Percentiles rank a stretch among this genome's conserved stretches.
Evolutionary conservation across 2,113 vertebrate species (phyloP).

Genomic region (Syngnathus scovelli): DNA sequence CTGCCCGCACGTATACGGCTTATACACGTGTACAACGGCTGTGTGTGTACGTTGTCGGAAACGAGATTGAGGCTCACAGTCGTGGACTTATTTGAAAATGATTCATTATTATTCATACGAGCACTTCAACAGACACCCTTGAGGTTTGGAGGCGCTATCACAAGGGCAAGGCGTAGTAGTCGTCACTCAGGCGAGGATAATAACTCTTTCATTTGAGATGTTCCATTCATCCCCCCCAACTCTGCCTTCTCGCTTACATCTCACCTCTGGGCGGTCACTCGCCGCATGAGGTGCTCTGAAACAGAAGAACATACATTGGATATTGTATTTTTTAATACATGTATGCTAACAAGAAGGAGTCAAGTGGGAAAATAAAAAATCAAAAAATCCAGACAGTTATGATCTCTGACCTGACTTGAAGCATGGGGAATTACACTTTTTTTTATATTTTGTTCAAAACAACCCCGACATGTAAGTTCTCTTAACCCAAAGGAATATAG

Average conservation of each 20-base stretch:
- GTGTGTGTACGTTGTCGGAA: neutral
- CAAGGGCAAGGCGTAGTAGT: neutral
- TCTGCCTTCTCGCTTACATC: neutral
- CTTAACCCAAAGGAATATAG: neutral
- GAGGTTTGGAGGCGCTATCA: neutral
- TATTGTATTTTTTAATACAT: neutral
- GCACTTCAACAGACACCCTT: neutral
- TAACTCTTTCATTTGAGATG: neutral
- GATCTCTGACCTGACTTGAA: neutral
- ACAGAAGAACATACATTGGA: neutral
- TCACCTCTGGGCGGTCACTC: conserved; percentile 1
- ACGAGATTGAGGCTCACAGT: neutral
- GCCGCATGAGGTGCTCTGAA: neutral
- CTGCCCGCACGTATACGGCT: neutral
- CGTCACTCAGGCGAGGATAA: neutral
- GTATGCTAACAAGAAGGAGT: conserved; percentile 5
- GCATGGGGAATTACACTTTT: neutral
- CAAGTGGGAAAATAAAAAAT: neutral
- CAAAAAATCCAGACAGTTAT: neutral
- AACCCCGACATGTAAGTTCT: conserved; percentile 3
- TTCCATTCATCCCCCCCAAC: neutral
- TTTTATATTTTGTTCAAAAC: conserved; percentile 4
- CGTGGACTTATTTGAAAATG: neutral
- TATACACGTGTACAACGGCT: neutral
- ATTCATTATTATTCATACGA: neutral